Percentiles rank a stretch among this genome's conserved stretches.
Conservation (phyloP, 2,888 invertebrate genomes). For the Celastrina argiolus region DNA sequence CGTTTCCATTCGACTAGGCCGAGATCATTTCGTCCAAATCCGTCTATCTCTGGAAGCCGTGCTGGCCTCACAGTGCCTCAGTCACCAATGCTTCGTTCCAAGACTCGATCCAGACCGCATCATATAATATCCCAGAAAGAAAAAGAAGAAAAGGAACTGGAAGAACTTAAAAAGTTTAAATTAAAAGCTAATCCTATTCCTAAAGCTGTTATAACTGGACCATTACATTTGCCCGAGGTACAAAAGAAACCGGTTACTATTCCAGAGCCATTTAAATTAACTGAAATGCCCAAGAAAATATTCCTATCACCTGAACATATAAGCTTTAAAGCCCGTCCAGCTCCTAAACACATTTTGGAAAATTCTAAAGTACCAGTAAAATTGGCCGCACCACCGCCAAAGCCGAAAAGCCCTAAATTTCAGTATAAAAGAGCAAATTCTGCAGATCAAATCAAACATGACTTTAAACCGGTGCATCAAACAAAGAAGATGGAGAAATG, state of each 20-base stretch:
- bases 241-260: constrained; percentile 76
- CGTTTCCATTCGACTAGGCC: constrained; percentile 67
- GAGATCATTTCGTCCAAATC: constrained; percentile 44
- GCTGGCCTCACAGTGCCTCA: constrained; percentile 66
- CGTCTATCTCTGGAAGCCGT: constrained; percentile 39
- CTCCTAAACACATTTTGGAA: constrained; percentile 75
- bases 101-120: constrained; percentile 72
- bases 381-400: constrained; percentile 46
- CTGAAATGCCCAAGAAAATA: constrained; percentile 71
- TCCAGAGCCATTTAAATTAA: constrained; percentile 81
- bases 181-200: constrained; percentile 83
- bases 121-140: constrained; percentile 78
- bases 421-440: constrained; percentile 53
- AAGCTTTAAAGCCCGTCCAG: constrained; percentile 80
- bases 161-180: constrained; percentile 81
- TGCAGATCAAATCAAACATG: constrained; percentile 40
- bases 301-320: constrained; percentile 42
- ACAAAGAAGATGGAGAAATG: constrained; percentile 35
- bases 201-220: constrained; percentile 74
- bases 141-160: constrained; percentile 78
- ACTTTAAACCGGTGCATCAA: constrained; percentile 31
- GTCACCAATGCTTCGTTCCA: constrained; percentile 75
- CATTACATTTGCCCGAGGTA: constrained; percentile 67
- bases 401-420: constrained; percentile 58
- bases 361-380: constrained; percentile 60